Conservation (phyloP, 2,888 invertebrate genomes). For the Hydriomena furcata region DNA sequence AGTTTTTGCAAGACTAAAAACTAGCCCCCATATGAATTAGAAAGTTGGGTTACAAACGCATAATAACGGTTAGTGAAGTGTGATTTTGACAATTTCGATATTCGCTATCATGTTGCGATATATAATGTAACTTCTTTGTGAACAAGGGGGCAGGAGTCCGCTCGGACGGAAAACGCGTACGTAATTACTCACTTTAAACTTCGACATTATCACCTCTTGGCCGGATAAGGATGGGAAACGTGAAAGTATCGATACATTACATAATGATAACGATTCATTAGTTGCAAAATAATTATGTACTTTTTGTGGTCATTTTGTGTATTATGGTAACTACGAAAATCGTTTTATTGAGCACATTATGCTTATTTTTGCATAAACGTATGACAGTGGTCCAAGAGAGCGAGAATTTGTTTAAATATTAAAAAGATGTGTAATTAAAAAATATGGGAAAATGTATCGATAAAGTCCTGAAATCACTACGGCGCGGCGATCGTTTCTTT, state of each 20-base stretch:
- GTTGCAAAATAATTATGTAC: no score
- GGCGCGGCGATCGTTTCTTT: conserved; percentile 36
- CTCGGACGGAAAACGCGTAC: conserved; percentile 40
- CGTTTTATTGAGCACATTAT: no score
- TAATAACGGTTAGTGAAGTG: no score
- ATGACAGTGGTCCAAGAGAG: no score
- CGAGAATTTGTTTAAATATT: no score
- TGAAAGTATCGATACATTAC: conserved; percentile 40
- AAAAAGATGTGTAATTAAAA: not conserved
- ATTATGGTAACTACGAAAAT: no score
- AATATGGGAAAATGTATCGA: not conserved
- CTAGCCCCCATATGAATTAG: no score
- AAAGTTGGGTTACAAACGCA: no score
- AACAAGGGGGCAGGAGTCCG: conserved; percentile 23
- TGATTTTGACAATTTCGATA: no score
- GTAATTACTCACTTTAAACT: conserved; percentile 73
- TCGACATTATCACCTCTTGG: conserved; percentile 66
- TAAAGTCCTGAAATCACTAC: conserved; percentile 24
- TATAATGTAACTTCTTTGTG: not conserved
- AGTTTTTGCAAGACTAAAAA: not conserved
- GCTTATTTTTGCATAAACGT: no score
- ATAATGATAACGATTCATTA: no score
- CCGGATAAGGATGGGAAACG: conserved; percentile 35
- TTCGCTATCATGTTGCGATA: not conserved
- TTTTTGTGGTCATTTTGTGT: no score